These are phyloP conservation scores for Aphrocallistes beatrix DNA, from an alignment of 37 sponge, comb jelly and placozoan genomes.

Conservation along the genomic window DNA sequence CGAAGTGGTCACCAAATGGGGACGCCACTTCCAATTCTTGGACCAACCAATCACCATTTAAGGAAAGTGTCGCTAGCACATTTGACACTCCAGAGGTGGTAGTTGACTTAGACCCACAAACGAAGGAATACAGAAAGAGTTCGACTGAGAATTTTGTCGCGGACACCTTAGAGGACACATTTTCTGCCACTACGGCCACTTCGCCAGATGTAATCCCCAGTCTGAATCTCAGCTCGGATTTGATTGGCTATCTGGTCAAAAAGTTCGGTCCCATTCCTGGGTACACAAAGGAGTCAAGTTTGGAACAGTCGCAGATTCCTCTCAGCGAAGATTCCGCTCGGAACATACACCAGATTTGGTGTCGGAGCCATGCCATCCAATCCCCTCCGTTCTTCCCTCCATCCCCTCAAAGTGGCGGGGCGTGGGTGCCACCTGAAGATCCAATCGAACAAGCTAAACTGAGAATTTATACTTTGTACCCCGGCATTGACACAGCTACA, in stretches of 20 bases:
- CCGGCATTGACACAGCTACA: background rate
- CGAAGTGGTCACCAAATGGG: background rate
- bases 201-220: background rate
- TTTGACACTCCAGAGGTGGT: background rate
- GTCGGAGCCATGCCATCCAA: background rate
- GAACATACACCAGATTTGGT: background rate
- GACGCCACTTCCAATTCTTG: background rate
- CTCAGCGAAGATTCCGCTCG: background rate
- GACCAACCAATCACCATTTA: background rate
- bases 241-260: background rate
- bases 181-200: background rate
- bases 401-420: background rate
- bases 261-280: background rate
- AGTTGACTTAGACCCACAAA: too few species aligned
- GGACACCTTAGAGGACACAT: background rate
- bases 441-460: background rate
- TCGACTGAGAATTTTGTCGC: too few species aligned
- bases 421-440: background rate
- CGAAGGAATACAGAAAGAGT: too few species aligned
- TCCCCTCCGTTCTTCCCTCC: background rate
- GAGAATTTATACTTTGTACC: background rate
- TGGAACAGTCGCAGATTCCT: background rate
- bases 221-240: background rate
- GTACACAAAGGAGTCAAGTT: background rate
- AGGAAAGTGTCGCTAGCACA: too few species aligned